These are phyloP conservation scores for Mesochorus sp. DNA, from an alignment of 2,888 invertebrate species.

Conservation along the genomic window DNA sequence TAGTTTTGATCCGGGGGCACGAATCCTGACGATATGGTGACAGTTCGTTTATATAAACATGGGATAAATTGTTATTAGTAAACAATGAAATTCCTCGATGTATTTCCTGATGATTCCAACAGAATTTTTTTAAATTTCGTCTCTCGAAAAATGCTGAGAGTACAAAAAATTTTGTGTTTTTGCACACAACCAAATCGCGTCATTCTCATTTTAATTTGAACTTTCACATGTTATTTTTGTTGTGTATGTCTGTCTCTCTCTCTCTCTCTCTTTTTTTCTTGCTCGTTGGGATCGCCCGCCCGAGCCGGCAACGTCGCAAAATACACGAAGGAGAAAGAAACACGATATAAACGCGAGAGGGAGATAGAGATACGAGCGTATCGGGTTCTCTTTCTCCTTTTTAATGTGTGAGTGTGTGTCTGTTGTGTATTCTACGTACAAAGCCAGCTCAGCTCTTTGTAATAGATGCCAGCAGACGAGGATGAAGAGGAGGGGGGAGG, in stretches of 20 bases:
- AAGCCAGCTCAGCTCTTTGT: slow-evolving; percentile 72
- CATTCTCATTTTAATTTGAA: slow-evolving; percentile 66
- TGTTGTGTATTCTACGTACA: slow-evolving; percentile 52
- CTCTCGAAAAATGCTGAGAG: too few relatives aligned
- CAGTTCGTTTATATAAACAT: too few relatives aligned
- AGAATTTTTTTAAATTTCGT: too few relatives aligned
- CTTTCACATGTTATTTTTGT: slow-evolving; percentile 76
- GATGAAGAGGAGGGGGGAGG: slow-evolving; percentile 5
- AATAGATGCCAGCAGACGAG: slow-evolving; percentile 54
- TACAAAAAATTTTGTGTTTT: not conserved
- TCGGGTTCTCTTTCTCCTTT: slow-evolving; percentile 16
- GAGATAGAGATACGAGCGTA: slow-evolving; percentile 61
- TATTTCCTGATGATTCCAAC: too few relatives aligned
- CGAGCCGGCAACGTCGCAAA: slow-evolving; percentile 52
- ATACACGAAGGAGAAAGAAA: slow-evolving; percentile 47
- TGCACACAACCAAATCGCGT: slow-evolving; percentile 33
- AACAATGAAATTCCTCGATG: not conserved
- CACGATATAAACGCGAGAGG: slow-evolving; percentile 56
- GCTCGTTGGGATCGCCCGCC: slow-evolving; percentile 12
- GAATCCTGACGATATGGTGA: too few relatives aligned
- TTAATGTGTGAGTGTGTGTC: not conserved
- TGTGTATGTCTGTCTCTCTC: slow-evolving; percentile 39
- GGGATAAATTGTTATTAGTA: not conserved
- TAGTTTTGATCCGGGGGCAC: too few relatives aligned
- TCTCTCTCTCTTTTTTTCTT: slow-evolving; percentile 17